phyloP scores from a whole-genome alignment of 2,888 invertebrate genomes.

The Alviniconcha strummeri region DNA sequence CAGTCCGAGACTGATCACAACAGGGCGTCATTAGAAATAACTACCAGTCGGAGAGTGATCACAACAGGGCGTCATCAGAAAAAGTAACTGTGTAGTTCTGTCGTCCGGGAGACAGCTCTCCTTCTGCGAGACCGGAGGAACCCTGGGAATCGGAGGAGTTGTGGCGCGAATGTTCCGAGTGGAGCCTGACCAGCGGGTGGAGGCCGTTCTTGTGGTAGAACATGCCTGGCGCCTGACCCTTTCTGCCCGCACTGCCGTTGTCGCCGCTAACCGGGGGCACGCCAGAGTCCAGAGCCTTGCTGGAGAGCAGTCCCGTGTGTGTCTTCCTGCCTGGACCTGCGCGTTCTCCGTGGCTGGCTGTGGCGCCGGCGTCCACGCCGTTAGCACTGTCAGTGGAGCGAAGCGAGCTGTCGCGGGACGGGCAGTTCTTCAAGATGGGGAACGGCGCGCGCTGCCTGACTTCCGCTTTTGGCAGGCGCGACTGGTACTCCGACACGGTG shows the following conservation, averaged over 20 bases:
- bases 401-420: neutral
- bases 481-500: conserved; percentile 26
- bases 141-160: neutral
- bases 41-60: neutral
- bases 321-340: too few species aligned
- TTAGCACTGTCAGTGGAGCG: neutral
- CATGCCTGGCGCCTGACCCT: neutral
- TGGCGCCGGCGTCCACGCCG: neutral
- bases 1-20: neutral
- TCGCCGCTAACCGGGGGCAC: too few species aligned
- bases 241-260: neutral
- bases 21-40: neutral
- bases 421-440: conserved; percentile 25
- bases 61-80: conserved; percentile 23
- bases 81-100: conserved; percentile 32
- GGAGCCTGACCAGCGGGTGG: conserved; percentile 6
- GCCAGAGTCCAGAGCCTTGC: too few species aligned
- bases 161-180: conserved; percentile 6
- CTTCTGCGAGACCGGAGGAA: neutral
- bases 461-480: conserved; percentile 8
- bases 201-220: conserved; percentile 15
- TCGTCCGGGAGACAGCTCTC: neutral
- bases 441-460: neutral
- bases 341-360: too few species aligned
- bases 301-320: too few species aligned